A percentile compares a stretch with the other conserved stretches of the same genome.
Conservation (phyloP, 2,888 invertebrate genomes). For the Cepaea hortensis region DNA sequence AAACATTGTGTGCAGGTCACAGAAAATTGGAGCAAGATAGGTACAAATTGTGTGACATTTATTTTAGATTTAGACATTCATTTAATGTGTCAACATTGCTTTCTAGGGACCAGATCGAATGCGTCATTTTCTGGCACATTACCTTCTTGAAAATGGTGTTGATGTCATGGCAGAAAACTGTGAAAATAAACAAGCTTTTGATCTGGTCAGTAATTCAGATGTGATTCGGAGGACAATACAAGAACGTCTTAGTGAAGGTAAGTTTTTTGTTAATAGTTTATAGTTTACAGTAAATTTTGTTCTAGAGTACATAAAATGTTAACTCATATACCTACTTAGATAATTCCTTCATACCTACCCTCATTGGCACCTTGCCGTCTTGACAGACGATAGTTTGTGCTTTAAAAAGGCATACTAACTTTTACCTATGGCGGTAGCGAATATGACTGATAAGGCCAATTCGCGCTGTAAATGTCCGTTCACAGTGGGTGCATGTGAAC, state of each 20-base stretch:
- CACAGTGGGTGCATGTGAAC: too few relatives aligned
- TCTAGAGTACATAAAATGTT: background rate
- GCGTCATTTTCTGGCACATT: slow-evolving; percentile 19
- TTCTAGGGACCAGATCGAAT: slow-evolving; percentile 36
- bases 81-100: background rate
- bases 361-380: too few relatives aligned
- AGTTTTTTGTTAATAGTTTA: background rate
- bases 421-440: too few relatives aligned
- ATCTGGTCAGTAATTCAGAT: slow-evolving; percentile 19
- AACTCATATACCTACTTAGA: too few relatives aligned
- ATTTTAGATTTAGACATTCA: background rate
- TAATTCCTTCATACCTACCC: too few relatives aligned
- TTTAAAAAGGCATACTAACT: too few relatives aligned
- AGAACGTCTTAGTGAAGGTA: slow-evolving; percentile 9
- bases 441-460: too few relatives aligned
- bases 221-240: background rate
- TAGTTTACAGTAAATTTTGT: background rate
- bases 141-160: slow-evolving; percentile 26
- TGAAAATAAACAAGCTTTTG: slow-evolving; percentile 16
- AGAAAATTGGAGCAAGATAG: too few relatives aligned
- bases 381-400: too few relatives aligned
- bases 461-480: too few relatives aligned
- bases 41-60: background rate
- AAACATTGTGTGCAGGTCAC: too few relatives aligned
- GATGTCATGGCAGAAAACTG: slow-evolving; percentile 26